Evolutionary conservation across 1,140 invertebrate species (phyloP), one percentile per base, ranked within the genome.

Genomic region (Zaprionus ornatus): DNA sequence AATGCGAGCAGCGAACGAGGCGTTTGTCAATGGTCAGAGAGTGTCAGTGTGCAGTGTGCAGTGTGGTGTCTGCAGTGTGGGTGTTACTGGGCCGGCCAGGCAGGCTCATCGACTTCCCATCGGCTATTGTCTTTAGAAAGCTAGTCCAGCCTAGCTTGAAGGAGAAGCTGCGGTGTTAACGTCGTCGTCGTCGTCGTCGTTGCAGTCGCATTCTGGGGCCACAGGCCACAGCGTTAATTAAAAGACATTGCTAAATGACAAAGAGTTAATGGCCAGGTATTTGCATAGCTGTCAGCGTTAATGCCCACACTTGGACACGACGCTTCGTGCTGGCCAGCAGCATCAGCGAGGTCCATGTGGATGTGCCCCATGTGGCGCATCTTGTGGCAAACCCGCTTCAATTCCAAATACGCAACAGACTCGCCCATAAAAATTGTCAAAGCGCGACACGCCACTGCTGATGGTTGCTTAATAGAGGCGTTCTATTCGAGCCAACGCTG

Each of bases 221-320:
- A 61, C 54, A 64, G 82, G 80, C 65, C 73, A 77, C 56, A 66
- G 40, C 74, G 80, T 71, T 87, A 87, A 87, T 87, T 87, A 87
- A 88, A 87, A 84, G 85, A 86, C 84, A 87, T 87, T 80, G 84
- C 83, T 88, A 87, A 87, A 76, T 90, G 84, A 74, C 85, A 87
- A 87, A 82, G 81, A 80, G 77, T 83, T 87, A 87, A 87, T 87
- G 85, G 84, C 68, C 74, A 84, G 56, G 74, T 82, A 87, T 87
- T 87, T 87, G 84, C 84, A 87, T 87, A 84, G 80, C 80, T 90
- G 80, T 90, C 84, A 84, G 69, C 85, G 80, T 50, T 79, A 81
- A 88, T 88, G 77, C 84, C 84, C 84, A 88, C 83, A 87, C 83
- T 80, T 83, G 84, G 83, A 66, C 77, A 78, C 45, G 45, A 23